Percentiles rank a stretch among this genome's conserved stretches.
phyloP scores from a whole-genome alignment of 2,888 invertebrate genomes.

The Melanostoma scalare region DNA sequence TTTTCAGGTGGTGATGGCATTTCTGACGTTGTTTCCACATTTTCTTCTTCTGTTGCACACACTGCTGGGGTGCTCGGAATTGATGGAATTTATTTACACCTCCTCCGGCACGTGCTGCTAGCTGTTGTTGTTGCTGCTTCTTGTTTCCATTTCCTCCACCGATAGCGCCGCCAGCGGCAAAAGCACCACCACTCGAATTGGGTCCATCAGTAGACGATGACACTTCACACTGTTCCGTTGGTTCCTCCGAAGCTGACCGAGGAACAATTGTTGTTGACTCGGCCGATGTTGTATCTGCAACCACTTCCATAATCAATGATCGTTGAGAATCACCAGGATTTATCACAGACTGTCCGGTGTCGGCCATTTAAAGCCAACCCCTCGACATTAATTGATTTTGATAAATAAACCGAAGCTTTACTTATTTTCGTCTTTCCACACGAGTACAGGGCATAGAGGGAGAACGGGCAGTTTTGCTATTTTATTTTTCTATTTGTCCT shows the following conservation, averaged over 20 bases:
- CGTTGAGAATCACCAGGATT: constrained; percentile 48
- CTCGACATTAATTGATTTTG: constrained; percentile 53
- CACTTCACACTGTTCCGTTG: constrained; percentile 60
- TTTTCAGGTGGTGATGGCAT: constrained; percentile 76
- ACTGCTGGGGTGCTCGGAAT: constrained; percentile 81
- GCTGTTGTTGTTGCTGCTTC: constrained; percentile 37
- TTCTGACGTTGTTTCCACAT: constrained; percentile 81
- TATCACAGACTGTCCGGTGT: constrained; percentile 65
- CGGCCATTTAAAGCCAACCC: constrained; percentile 61
- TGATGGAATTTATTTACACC: constrained; percentile 76
- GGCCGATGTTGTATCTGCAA: constrained; percentile 36
- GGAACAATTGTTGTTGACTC: neutral
- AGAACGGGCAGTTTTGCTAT: constrained; percentile 11
- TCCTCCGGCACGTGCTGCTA: constrained; percentile 48
- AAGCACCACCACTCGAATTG: constrained; percentile 15
- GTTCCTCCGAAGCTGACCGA: constrained; percentile 3
- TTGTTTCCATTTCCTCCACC: constrained; percentile 49
- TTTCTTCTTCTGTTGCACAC: constrained; percentile 78
- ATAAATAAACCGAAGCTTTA: neutral
- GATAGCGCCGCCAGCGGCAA: neutral
- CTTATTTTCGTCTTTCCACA: constrained; percentile 7
- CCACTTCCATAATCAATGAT: constrained; percentile 51
- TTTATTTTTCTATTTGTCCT: constrained; percentile 9
- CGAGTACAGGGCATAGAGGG: too few relatives aligned
- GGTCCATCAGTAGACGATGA: constrained; percentile 60